Evolutionary conservation across 2,797 vertebrate genomes (phyloP).

Genomic region (Philypnodon macrostomus): DNA sequence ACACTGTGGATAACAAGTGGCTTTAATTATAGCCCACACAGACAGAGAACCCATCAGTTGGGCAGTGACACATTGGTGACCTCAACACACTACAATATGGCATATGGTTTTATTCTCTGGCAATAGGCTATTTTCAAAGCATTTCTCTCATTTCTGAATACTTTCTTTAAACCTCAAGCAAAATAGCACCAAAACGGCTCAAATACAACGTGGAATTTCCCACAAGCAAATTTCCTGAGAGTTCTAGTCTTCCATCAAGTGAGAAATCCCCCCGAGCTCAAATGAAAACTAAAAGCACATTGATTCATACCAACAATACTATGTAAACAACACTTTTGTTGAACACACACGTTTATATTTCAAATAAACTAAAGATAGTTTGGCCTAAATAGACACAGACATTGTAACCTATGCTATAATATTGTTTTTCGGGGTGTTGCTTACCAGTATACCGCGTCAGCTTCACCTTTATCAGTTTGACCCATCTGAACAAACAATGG

Average conservation of each 20-base stretch:
- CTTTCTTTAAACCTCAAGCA: neutral
- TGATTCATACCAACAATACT: too few relatives aligned
- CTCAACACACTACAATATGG: too few relatives aligned
- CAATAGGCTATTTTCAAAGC: neutral
- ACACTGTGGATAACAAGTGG: constrained; percentile 10
- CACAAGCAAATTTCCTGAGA: constrained; percentile 2
- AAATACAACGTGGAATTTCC: constrained; percentile 30
- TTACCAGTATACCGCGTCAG: neutral
- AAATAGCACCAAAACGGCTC: neutral
- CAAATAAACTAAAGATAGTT: too few relatives aligned
- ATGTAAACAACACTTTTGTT: too few relatives aligned
- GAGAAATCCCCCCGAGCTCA: constrained; percentile 8
- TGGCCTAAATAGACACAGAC: too few relatives aligned
- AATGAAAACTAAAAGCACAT: constrained; percentile 1
- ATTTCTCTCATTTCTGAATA: neutral
- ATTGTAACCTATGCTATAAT: neutral
- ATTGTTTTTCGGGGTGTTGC: neutral
- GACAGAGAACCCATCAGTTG: constrained; percentile 7
- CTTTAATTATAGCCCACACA: constrained; percentile 55
- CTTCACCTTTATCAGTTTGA: constrained; percentile 20
- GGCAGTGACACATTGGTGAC: constrained; percentile 7
- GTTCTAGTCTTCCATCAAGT: neutral
- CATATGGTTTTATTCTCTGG: neutral
- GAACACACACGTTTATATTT: neutral
- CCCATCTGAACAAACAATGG: constrained; percentile 35